Base-by-base conservation (phyloP, 2,797 vertebrate species). In the Odontamblyopus rebecca region DNA sequence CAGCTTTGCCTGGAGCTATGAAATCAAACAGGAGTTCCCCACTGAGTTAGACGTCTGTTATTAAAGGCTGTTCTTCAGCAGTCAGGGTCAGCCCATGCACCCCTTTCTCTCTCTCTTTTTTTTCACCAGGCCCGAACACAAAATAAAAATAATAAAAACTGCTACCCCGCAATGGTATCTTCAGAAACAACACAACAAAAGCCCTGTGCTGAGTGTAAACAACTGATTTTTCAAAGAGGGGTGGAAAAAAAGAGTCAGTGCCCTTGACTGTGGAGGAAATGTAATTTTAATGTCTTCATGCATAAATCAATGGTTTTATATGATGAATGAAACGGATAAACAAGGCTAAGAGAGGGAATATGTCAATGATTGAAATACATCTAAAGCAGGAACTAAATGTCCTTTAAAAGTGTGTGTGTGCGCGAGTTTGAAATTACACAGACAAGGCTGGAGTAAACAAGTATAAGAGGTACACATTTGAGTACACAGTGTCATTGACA, bases 1-100 rank as follows among this genome's bases (percentile, higher is more conserved):
- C 90, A 82, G 87, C 83, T 87, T 89, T 83, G 89, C 90, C 91
- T 84, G 67, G 57, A 89, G 90, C 88, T 79, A 82, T 86, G 86
- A 88, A 89, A 91, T 89, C 83, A 88, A 88, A 89, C 84, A 82
- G 81, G 77, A 81, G 71, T 86, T 91, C 87, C 88, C 86, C 67
- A 73, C 83, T 78, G 90, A 90, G 85, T 82, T 85, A 74, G 86
- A 85, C 75, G 85, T 87, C 84, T 86, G 84, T 92, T 92, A 90
- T 92, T 89, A 92, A 91, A 88, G 89, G 84, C 86, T 89, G 89
- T 86, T 92, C 81, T 90, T 79, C 85, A 83, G 77, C 84, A 88
- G 88, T 91, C 81, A 84, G 90, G 90, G 91, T 91, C 90, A 92
- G 86, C 91, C 86, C 78, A 57, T 72, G 85, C 79, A 84, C 82